Evolutionary conservation across 2,113 vertebrate genomes (phyloP), one percentile per base, ranked within the genome.

Genomic region (Thalassoma bifasciatum): DNA sequence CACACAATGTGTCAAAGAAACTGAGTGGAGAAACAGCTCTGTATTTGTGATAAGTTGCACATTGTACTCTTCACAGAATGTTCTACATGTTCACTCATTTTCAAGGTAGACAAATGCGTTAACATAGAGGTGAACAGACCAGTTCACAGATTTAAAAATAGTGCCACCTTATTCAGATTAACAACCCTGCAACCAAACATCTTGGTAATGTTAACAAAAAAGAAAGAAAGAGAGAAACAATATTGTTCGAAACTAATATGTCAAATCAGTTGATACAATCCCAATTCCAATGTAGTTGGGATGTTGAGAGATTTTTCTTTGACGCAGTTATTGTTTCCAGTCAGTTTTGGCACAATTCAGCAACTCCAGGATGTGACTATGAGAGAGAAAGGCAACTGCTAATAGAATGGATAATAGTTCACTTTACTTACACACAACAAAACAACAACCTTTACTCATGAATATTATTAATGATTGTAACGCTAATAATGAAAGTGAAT

Each of bases 401-500:
- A 68, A 47, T 52, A 26, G 56, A 13, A 5, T 49, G 65, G 71
- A 85, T 91, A 83, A 81, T n/a, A 60, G 81, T 86, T 77, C 52
- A 88, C 53, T 82, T 64, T 61, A 42, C 37, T 42, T 23, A 50
- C 42, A 68, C 72, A 52, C 71, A 58, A 62, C 58, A 66, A 77
- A 58, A 79, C 30, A 40, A 47, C 69, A 59, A 57, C 42, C 76
- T 53, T 72, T 66, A 50, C 79, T 86, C 73, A 83, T 77, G 77
- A 58, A 24, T 83, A 90, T 91, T 93, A 90, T 90, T 90, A 91
- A 91, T 82, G 86, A 86, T 79, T 81, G 79, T 92, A 85, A 79
- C 70, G 70, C 90, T 92, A 92, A 93, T 91, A 89, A 93, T 89
- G 71, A 82, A 90, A 85, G 79, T 57, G 65, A 85, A 88, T 88